Evolutionary conservation across 1,140 invertebrate genomes (phyloP), one percentile per base, ranked within the genome.

Genomic region (Phocides pigmalion): DNA sequence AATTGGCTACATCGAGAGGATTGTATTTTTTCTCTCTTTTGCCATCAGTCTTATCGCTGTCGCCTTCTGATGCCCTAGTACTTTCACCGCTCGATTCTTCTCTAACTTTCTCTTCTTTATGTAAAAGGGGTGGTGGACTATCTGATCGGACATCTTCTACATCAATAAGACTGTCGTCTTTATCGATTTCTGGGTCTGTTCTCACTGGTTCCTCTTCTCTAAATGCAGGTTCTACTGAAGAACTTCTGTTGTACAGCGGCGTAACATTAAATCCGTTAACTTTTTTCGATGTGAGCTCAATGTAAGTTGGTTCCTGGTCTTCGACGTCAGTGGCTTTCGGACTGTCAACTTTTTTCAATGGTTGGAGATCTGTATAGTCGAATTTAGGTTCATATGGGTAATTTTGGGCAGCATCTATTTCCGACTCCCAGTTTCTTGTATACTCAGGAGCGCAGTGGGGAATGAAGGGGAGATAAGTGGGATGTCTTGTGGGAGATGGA

Each of bases 1-100:
- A 82, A 83, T 95, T 95, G 41, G 92, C 94, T 4, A 95, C 94
- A 70, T 95, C 94, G 64, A 95, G 74, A 2, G 94, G 94, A 82
- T 95, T 95, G 73, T 94, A 94, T 58, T 94, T 94, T 67, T 93
- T 94, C 28, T 92, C 88, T 37, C 77, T 72, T 42, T 74, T 79
- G 19, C 51, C 70, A 51, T 89, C 84, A 70, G 69, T 78, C 68
- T 87, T 85, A 51, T 89, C 80, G 63, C 68, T 77, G 49, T 71
- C 79, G 72, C 35, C 66, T 14, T 85, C 82, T 78, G 74, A 39
- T 53, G 65, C 51, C 64, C 50, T 83, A 35, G 74, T 86, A 81
- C 64, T 75, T 81, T 87, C 72, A n/a, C 58, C 87, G 17, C 92
- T 81, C 63, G 85, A 75, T 61, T 92, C 74, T 51, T 79, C 67